Conservation (phyloP, 2,797 vertebrate species). For the Anolis apletophallus region DNA sequence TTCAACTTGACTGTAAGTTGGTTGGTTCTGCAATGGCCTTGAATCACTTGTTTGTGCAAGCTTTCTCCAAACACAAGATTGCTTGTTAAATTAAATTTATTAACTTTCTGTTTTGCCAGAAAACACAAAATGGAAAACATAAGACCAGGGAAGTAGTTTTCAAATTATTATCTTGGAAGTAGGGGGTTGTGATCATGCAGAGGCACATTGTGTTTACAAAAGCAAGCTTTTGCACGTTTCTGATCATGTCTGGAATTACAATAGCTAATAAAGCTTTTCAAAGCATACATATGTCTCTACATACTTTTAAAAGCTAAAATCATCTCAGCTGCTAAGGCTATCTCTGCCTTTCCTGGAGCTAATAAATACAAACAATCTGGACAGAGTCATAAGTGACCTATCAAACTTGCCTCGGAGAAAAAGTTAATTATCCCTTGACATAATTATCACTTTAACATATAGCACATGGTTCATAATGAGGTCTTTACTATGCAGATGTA, state of each 20-base stretch:
- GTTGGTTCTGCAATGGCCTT: background rate
- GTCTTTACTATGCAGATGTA: conserved; percentile 72
- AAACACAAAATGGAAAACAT: conserved; percentile 35
- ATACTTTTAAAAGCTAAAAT: conserved; percentile 25
- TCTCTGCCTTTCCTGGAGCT: conserved; percentile 43
- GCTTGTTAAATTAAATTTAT: conserved; percentile 42
- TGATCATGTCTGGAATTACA: conserved; percentile 8
- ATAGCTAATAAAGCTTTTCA: conserved; percentile 21
- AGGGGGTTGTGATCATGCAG: conserved; percentile 11
- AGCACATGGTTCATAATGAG: conserved; percentile 71
- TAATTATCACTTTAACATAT: conserved; percentile 62
- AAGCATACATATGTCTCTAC: background rate
- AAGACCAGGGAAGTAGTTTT: conserved; percentile 26
- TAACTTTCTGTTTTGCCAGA: conserved; percentile 20
- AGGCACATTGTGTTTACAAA: conserved; percentile 20
- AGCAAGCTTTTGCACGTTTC: conserved; percentile 1
- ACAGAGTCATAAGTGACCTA: conserved; percentile 65
- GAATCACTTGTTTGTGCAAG: conserved; percentile 8
- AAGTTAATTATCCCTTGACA: conserved; percentile 76
- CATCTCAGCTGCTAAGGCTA: conserved; percentile 25
- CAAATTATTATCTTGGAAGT: conserved; percentile 32
- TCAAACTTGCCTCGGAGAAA: conserved; percentile 61
- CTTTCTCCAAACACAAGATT: conserved; percentile 19
- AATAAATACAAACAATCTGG: conserved; percentile 54
- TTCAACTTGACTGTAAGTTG: background rate